Evolutionary conservation across 2,797 vertebrate genomes (phyloP).

Genomic region (Mormyrus proboscirostris): DNA sequence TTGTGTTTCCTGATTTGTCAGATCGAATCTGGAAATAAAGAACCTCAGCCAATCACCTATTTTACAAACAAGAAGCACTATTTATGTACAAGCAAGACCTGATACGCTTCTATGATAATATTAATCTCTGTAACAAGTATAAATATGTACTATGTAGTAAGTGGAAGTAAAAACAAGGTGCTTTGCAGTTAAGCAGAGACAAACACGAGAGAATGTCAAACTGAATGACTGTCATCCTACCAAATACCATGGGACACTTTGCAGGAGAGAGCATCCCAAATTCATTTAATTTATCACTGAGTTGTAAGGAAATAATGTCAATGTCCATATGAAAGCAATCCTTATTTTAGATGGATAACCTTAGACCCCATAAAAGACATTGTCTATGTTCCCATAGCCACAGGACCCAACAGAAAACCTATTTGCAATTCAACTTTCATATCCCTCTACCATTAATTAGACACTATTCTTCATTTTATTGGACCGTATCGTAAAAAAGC

Average conservation of each 20-base stretch:
- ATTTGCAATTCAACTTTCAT: neutral
- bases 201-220: neutral
- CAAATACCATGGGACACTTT: neutral
- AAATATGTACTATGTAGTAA: neutral
- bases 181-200: neutral
- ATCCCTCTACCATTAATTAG: neutral
- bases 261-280: neutral
- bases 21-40: conserved; percentile 13
- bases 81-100: neutral
- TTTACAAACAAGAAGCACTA: neutral
- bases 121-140: neutral
- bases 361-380: neutral
- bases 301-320: neutral
- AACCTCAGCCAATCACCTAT: neutral
- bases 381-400: neutral
- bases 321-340: neutral
- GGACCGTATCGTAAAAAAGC: neutral
- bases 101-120: neutral
- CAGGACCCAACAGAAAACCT: neutral
- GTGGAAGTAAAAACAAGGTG: neutral
- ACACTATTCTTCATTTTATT: neutral
- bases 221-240: neutral
- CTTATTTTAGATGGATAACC: neutral
- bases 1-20: neutral
- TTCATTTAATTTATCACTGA: neutral